These are phyloP conservation scores for Anas platyrhynchos DNA, from an alignment of 2,113 vertebrate genomes.

Conservation along the genomic window DNA sequence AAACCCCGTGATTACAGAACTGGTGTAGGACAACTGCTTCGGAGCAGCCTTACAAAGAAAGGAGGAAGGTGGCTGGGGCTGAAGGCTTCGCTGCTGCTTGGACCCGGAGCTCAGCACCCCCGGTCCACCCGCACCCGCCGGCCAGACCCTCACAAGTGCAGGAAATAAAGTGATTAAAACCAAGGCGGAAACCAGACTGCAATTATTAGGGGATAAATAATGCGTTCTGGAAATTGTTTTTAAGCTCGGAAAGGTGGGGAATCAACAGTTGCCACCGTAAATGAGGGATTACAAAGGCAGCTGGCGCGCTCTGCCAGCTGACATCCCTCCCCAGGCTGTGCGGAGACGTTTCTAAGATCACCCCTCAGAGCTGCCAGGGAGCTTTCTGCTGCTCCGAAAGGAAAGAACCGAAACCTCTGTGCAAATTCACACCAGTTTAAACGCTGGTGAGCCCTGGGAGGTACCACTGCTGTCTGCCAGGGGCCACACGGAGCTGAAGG, in stretches of 20 bases:
- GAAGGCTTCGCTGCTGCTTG: neutral
- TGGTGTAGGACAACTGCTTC: fast-evolving
- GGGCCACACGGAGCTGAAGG: neutral
- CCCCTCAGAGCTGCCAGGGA: fast-evolving
- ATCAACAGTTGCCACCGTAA: neutral
- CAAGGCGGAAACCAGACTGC: neutral
- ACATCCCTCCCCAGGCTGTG: neutral
- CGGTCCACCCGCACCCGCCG: neutral
- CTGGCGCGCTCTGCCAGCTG: neutral
- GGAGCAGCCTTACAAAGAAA: neutral
- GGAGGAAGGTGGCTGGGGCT: neutral
- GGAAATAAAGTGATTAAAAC: neutral
- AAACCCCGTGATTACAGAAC: neutral
- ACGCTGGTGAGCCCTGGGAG: fast-evolving
- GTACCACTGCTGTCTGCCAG: neutral
- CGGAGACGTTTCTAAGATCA: neutral
- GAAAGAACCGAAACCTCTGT: neutral
- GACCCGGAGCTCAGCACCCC: neutral
- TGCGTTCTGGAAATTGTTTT: fast-evolving
- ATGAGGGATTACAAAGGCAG: fast-evolving
- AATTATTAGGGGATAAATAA: neutral
- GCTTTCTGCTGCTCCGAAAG: neutral
- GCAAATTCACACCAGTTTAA: neutral
- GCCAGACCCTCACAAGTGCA: neutral
- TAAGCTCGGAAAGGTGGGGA: neutral